Evolutionary conservation across 2,797 vertebrate species (phyloP).

Genomic region (Heliangelus exortis): DNA sequence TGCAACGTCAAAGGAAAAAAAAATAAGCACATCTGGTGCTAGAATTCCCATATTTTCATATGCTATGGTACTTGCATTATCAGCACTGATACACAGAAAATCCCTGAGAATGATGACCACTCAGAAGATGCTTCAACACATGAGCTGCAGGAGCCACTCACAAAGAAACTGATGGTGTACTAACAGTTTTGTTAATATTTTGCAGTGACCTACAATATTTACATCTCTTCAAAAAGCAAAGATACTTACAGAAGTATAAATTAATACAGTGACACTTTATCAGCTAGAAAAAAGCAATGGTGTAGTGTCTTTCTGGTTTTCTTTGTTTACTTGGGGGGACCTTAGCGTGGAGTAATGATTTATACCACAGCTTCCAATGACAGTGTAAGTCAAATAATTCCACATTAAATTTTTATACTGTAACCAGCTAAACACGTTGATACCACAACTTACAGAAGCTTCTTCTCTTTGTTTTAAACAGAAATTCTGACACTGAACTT

Average conservation of each 20-base stretch:
- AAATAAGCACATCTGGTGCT: background rate
- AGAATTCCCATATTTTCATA: background rate
- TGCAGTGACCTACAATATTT: background rate
- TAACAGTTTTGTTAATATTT: background rate
- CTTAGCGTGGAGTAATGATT: background rate
- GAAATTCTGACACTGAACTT: background rate
- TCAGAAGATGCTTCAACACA: background rate
- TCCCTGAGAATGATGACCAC: background rate
- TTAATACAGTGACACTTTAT: background rate
- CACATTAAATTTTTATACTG: background rate
- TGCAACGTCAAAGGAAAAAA: background rate
- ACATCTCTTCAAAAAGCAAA: background rate
- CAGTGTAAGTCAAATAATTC: background rate
- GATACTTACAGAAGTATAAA: background rate
- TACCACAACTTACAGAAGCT: background rate
- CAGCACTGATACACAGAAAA: background rate
- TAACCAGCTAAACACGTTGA: background rate
- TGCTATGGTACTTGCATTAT: background rate
- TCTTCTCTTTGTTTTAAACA: background rate
- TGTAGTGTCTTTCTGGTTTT: background rate
- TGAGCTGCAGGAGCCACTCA: background rate
- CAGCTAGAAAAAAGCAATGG: background rate
- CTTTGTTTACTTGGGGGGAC: background rate
- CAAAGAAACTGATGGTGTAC: background rate
- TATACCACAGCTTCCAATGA: background rate